These are phyloP conservation scores for Sebastes steindachneri DNA, from an alignment of 2,797 vertebrate species.

Conservation along the genomic window DNA sequence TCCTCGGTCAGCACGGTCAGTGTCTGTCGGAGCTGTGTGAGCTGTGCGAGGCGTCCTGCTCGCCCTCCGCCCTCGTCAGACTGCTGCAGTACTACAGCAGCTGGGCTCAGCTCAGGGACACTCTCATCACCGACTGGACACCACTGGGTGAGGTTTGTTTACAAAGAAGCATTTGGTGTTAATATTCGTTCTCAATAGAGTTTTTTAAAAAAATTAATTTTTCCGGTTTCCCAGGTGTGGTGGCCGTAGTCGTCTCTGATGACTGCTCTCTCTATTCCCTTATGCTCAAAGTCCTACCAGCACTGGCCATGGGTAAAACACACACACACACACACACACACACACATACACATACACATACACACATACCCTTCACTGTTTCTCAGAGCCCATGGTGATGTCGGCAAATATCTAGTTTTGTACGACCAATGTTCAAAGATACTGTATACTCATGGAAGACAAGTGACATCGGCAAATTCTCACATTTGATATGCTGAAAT, in stretches of 20 bases:
- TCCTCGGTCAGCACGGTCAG: constrained; percentile 73
- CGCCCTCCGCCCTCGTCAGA: constrained; percentile 78
- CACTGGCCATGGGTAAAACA: constrained; percentile 88
- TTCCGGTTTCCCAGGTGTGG: constrained; percentile 79
- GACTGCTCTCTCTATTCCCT: constrained; percentile 85
- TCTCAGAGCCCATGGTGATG: background rate
- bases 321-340: background rate
- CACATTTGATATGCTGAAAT: fast-evolving
- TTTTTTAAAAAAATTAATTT: background rate
- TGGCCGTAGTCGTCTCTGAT: constrained; percentile 83
- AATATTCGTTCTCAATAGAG: fast-evolving
- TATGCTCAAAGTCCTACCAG: constrained; percentile 87
- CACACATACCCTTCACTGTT: background rate
- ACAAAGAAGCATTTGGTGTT: background rate
- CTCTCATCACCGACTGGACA: constrained; percentile 81
- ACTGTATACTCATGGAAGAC: background rate
- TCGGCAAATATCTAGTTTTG: background rate
- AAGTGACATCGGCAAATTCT: background rate
- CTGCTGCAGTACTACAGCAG: constrained; percentile 85
- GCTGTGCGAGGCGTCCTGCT: constrained; percentile 68
- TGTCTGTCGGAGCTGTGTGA: constrained; percentile 80
- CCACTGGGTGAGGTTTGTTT: constrained; percentile 80
- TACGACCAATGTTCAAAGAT: background rate
- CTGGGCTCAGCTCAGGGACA: constrained; percentile 86
- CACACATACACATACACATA: constrained; percentile 26